Evolutionary conservation across 1,140 invertebrate genomes (phyloP), one percentile per base, ranked within the genome.

Genomic region (Centruroides sculpturatus): DNA sequence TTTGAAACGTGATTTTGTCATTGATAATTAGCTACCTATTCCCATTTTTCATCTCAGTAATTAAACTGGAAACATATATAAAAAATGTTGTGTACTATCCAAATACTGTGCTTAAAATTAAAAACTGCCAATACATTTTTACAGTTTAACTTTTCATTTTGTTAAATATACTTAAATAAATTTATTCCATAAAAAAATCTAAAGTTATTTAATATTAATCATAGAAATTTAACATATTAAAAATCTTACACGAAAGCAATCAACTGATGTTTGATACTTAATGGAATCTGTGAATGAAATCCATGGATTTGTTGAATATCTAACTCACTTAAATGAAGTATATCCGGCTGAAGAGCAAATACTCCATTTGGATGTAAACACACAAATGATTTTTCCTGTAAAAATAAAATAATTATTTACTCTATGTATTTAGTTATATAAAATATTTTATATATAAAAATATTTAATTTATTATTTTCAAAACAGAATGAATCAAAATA

Each of bases 321-420:
- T 48, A 77, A 75, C 56, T 92, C 88, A 52, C 79, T 78, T 0
- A 94, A 75, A 68, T 87, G 82, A 7, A 98, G 75, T 23, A 87
- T 71, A 64, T 92, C 84, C 0, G 86, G 83, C 68, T 90, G 80
- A 66, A 82, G 84, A 52, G 87, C 83, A 74, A 97, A 95, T 70
- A 86, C 84, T 59, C 89, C 84, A 68, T 87, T 90, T 0, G 93
- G 93, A 74, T 97, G 92, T 3, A 97, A 77, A 55, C 88, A 85
- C 4, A 94, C 82, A 71, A 89, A 97, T 1, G 88, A 85, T 72
- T 97, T 97, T 35, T 56, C 60, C 64, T 65, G 9, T 4, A 48
- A 57, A 8, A 48, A 8, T 3, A n/a, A 57, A 34, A 51, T 23
- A 48, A 12, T 47, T 13, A 55, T 55, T 5, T 35, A 36, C 12